Conservation (phyloP, 2,888 invertebrate genomes). For the Nymphalis polychloros region DNA sequence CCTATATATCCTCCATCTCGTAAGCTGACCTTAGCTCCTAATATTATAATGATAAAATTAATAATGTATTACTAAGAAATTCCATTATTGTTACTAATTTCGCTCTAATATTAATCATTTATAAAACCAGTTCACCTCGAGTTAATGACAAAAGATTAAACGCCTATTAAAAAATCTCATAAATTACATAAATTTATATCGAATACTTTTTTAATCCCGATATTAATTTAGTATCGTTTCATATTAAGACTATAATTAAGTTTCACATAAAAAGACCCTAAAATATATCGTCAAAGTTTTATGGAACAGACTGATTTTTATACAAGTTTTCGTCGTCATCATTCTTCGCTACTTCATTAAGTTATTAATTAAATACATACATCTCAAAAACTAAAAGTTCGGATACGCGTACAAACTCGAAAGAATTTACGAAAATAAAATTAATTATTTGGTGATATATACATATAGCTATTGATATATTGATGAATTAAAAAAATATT, state of each 20-base stretch:
- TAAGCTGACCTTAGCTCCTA: background rate
- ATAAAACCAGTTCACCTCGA: conserved; percentile 22
- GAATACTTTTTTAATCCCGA: conserved; percentile 72
- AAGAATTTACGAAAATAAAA: background rate
- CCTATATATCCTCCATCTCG: too few relatives aligned
- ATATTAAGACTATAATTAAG: conserved; percentile 78
- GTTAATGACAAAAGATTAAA: conserved; percentile 52
- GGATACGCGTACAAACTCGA: background rate
- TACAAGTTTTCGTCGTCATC: conserved; percentile 52
- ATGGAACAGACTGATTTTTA: conserved; percentile 62
- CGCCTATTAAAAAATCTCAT: conserved; percentile 62
- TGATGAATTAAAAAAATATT: too few relatives aligned
- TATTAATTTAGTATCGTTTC: conserved; percentile 75
- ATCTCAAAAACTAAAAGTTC: background rate
- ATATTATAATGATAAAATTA: background rate
- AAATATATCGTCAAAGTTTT: conserved; percentile 61
- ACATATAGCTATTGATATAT: too few relatives aligned
- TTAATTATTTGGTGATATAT: too few relatives aligned
- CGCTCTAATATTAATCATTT: conserved; percentile 24
- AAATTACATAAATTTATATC: conserved; percentile 76
- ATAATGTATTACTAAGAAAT: conserved; percentile 1
- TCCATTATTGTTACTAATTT: conserved; percentile 19
- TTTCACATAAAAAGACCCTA: conserved; percentile 65
- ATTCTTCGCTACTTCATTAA: background rate
- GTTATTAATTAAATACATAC: background rate